A percentile compares a stretch with the other conserved stretches of the same genome.
Evolutionary conservation across 2,888 invertebrate genomes (phyloP).

Genomic region (Apocheima hispidaria): DNA sequence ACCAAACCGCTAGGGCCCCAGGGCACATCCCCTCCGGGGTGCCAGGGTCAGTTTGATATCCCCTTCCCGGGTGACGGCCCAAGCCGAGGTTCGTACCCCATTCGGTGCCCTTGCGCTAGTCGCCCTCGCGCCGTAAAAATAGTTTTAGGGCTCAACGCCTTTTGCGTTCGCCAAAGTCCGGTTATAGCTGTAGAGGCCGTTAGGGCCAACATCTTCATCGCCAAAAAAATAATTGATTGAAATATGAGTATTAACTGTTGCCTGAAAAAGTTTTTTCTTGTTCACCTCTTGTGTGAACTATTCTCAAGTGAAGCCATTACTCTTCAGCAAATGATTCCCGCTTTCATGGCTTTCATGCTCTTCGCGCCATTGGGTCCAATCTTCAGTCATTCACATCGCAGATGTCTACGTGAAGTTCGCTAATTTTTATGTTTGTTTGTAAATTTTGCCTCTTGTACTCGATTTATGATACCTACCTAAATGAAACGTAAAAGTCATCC

Average conservation of each 20-base stretch:
- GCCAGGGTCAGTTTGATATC: no score
- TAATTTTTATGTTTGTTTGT: neutral
- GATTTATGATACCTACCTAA: neutral
- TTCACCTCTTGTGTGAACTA: neutral
- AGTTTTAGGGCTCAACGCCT: no score
- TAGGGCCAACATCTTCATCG: no score
- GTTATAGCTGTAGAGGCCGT: no score
- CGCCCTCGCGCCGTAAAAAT: no score
- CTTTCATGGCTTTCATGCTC: neutral
- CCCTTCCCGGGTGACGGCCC: no score
- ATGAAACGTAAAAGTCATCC: neutral
- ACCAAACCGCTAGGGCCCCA: no score
- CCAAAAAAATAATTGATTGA: neutral
- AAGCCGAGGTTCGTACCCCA: no score
- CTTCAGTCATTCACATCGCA: constrained; percentile 5
- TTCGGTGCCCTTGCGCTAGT: no score
- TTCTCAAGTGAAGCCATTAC: neutral
- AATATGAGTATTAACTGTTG: neutral
- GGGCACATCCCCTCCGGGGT: no score
- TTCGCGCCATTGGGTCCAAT: constrained; percentile 3
- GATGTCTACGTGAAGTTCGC: neutral
- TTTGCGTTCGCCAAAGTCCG: no score
- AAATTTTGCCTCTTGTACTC: constrained; percentile 1
- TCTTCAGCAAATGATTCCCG: no score
- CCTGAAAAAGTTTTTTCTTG: neutral